Evolutionary conservation across 2,888 invertebrate genomes (phyloP).

Genomic region (Dysmachus trigonus): DNA sequence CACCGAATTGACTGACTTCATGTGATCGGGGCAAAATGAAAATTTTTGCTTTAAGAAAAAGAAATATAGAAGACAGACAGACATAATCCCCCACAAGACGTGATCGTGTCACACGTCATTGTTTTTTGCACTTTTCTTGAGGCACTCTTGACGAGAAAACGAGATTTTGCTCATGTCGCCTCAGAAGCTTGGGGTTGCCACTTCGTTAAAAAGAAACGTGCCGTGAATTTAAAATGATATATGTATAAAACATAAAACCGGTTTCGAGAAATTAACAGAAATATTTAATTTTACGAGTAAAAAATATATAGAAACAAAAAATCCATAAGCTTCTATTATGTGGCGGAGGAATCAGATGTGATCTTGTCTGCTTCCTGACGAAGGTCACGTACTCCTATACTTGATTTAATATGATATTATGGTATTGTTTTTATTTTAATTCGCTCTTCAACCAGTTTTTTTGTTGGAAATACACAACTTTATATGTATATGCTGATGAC

Average conservation of each 20-base stretch:
- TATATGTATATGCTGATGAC: background rate
- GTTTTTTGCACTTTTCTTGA: slow-evolving; percentile 2
- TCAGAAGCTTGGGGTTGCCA: slow-evolving; percentile 4
- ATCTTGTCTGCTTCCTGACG: background rate
- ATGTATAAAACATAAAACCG: no score
- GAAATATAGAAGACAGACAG: background rate
- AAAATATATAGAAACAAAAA: background rate
- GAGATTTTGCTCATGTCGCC: background rate
- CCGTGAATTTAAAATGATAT: background rate
- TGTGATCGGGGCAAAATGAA: background rate
- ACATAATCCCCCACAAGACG: background rate
- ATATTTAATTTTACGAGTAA: background rate
- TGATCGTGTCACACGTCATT: slow-evolving; percentile 3
- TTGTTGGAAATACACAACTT: background rate
- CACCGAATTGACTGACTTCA: background rate
- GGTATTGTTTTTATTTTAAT: background rate
- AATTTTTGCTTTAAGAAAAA: background rate
- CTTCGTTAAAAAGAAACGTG: background rate
- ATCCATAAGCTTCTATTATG: background rate
- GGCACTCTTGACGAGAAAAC: background rate
- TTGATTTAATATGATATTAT: background rate
- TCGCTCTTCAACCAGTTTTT: background rate
- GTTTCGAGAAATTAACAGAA: background rate
- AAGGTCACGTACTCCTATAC: slow-evolving; percentile 8
- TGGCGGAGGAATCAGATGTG: background rate